phyloP scores from a whole-genome alignment of 2,888 invertebrate species.

The Eulithis testata region DNA sequence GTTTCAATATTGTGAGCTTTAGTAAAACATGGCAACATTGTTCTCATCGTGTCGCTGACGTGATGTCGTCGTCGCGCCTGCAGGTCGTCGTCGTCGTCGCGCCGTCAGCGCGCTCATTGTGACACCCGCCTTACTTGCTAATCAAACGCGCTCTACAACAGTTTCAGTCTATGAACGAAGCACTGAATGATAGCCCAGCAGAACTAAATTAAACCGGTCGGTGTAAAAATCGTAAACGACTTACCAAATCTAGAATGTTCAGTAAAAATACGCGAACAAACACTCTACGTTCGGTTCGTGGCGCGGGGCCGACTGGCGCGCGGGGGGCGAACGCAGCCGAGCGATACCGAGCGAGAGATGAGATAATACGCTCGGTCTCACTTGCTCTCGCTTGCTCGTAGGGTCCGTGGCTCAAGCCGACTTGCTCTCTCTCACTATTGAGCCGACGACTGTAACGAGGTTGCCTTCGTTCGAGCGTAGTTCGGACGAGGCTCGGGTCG shows the following conservation, averaged over 20 bases:
- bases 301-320: slow-evolving; percentile 41
- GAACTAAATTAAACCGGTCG: not conserved
- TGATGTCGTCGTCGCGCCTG: not conserved
- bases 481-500: no score
- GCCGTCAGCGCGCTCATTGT: not conserved
- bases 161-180: not conserved
- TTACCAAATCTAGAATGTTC: slow-evolving; percentile 31
- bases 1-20: no score
- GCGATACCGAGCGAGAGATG: slow-evolving; percentile 16
- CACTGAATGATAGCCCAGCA: not conserved
- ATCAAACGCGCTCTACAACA: not conserved
- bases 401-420: not conserved
- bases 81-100: not conserved
- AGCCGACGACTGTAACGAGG: not conserved
- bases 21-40: not conserved
- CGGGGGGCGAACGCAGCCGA: slow-evolving; percentile 7
- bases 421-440: not conserved
- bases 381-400: slow-evolving; percentile 33
- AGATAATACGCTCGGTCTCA: slow-evolving; percentile 33
- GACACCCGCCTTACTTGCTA: slow-evolving; percentile 5
- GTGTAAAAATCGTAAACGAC: not conserved
- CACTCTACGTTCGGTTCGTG: slow-evolving; percentile 49
- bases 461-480: slow-evolving; percentile 1
- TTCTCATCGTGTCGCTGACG: not conserved
- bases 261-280: slow-evolving; percentile 50